phyloP scores from a whole-genome alignment of 2,888 invertebrate species.

The Acronicta leporina region DNA sequence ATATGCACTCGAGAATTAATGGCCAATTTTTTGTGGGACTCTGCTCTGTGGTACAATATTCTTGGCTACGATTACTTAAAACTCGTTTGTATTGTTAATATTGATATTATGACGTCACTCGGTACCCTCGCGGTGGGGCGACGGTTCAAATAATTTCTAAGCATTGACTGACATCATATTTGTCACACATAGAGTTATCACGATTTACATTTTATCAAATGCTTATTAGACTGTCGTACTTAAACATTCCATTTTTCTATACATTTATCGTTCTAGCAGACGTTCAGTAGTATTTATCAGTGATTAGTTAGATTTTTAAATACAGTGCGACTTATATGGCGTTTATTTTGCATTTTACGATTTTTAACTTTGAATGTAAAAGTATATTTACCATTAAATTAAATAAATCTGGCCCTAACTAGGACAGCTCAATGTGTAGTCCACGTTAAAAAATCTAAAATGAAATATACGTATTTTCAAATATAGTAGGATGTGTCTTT shows the following conservation, averaged over 20 bases:
- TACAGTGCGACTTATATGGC: slow-evolving; percentile 68
- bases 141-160: slow-evolving; percentile 70
- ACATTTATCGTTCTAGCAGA: slow-evolving; percentile 75
- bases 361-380: slow-evolving; percentile 67
- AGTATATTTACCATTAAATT: slow-evolving; percentile 68
- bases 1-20: slow-evolving; percentile 79
- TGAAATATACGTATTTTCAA: slow-evolving; percentile 78
- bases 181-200: slow-evolving; percentile 72
- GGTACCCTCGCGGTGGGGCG: slow-evolving; percentile 58
- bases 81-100: slow-evolving; percentile 14
- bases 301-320: slow-evolving; percentile 78
- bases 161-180: slow-evolving; percentile 82
- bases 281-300: slow-evolving; percentile 70
- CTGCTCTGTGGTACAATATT: slow-evolving; percentile 29
- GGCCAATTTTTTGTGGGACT: slow-evolving; percentile 67
- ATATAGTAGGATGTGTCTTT: slow-evolving; percentile 86
- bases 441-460: slow-evolving; percentile 72
- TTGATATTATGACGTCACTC: slow-evolving; percentile 30
- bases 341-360: slow-evolving; percentile 78
- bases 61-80: slow-evolving; percentile 11
- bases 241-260: slow-evolving; percentile 87
- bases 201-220: slow-evolving; percentile 68
- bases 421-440: slow-evolving; percentile 87
- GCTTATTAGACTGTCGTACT: slow-evolving; percentile 87
- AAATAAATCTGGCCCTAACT: slow-evolving; percentile 78